A percentile compares a stretch with the other conserved stretches of the same genome.
phyloP scores from a whole-genome alignment of 2,113 vertebrate species.

The Junco hyemalis region DNA sequence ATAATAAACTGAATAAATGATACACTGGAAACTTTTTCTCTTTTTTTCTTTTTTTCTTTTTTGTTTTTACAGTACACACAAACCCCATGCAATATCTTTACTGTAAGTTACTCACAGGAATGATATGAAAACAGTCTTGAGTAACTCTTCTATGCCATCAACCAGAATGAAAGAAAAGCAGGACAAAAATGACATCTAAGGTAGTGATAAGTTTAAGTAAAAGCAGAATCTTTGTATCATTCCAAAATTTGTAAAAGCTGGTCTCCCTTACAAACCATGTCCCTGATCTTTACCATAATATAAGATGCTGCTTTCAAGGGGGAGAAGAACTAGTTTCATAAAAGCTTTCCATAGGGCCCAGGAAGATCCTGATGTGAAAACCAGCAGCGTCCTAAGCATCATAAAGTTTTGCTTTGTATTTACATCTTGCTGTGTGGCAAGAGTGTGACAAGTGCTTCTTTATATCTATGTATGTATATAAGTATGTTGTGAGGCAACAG shows the following conservation, averaged over 20 bases:
- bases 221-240: neutral
- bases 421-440: neutral
- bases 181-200: neutral
- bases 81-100: neutral
- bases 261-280: neutral
- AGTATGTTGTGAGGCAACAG: neutral
- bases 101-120: neutral
- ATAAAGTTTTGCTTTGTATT: neutral
- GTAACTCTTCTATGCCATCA: neutral
- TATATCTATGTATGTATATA: neutral
- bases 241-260: neutral
- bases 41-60: neutral
- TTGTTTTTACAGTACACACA: neutral
- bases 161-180: neutral
- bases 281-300: neutral
- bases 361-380: neutral
- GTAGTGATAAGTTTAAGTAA: neutral
- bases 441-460: neutral
- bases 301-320: neutral
- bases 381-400: neutral
- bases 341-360: neutral
- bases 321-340: neutral
- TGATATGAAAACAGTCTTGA: neutral
- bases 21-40: neutral
- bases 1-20: constrained; percentile 57